These are phyloP conservation scores for Mellivora capensis DNA, from an alignment of 2,113 vertebrate genomes.

Conservation along the genomic window DNA sequence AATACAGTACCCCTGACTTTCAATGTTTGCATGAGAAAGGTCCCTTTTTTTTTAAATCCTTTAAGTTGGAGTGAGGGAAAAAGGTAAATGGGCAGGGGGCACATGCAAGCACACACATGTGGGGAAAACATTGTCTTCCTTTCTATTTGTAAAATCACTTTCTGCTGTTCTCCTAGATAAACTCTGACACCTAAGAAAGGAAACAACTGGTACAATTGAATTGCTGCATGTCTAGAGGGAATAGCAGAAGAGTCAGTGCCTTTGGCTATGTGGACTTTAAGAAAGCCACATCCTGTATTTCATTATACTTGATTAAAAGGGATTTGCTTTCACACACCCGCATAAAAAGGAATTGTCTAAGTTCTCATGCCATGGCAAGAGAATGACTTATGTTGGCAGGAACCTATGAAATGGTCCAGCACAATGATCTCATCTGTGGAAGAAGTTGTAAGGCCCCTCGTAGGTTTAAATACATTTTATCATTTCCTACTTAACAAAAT, in stretches of 20 bases:
- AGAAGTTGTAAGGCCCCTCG: neutral
- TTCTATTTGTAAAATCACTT: neutral
- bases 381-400: neutral
- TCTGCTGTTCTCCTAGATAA: neutral
- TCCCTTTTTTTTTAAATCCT: neutral
- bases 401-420: neutral
- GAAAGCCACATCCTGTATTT: neutral
- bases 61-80: neutral
- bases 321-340: neutral
- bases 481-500: neutral
- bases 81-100: neutral
- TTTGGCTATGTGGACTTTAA: neutral
- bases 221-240: neutral
- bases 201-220: neutral
- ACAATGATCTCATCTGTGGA: neutral
- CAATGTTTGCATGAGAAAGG: neutral
- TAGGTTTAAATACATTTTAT: neutral
- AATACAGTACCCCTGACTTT: neutral
- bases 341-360: neutral
- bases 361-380: neutral
- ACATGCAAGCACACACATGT: neutral
- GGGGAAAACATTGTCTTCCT: neutral
- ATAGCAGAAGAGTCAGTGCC: neutral
- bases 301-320: neutral
- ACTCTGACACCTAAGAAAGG: neutral